Conservation (phyloP, 2,113 vertebrate species). For the Dromas ardeola region DNA sequence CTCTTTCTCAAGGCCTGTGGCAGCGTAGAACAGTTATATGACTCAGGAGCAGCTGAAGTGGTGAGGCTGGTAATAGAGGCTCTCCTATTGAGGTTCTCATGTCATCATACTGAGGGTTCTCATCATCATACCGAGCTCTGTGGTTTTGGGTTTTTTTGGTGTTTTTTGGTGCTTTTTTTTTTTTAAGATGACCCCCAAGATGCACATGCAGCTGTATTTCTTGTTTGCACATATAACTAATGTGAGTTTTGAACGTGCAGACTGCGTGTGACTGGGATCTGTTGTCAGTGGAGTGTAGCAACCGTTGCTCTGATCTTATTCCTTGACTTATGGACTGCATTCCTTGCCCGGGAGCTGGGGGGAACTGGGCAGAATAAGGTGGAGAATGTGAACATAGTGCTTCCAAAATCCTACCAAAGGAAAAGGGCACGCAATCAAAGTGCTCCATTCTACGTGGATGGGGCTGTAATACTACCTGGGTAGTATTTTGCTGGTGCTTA, state of each 20-base stretch:
- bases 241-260: not conserved
- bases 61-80: not conserved
- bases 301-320: not conserved
- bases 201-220: not conserved
- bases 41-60: slow-evolving; percentile 12
- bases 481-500: not conserved
- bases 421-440: not conserved
- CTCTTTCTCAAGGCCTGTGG: not conserved
- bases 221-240: not conserved
- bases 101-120: not conserved
- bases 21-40: slow-evolving; percentile 9
- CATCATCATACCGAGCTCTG: not conserved
- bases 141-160: not conserved
- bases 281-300: not conserved
- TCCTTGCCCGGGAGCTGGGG: not conserved
- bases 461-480: not conserved
- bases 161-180: not conserved
- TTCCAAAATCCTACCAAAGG: not conserved
- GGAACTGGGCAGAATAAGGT: not conserved
- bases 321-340: not conserved
- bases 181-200: not conserved
- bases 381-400: not conserved
- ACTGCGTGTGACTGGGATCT: not conserved
- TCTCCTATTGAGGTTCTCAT: not conserved
- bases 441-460: not conserved